These are phyloP conservation scores for Sebastes kiyomatsui DNA, from an alignment of 2,797 vertebrate genomes.

Conservation along the genomic window DNA sequence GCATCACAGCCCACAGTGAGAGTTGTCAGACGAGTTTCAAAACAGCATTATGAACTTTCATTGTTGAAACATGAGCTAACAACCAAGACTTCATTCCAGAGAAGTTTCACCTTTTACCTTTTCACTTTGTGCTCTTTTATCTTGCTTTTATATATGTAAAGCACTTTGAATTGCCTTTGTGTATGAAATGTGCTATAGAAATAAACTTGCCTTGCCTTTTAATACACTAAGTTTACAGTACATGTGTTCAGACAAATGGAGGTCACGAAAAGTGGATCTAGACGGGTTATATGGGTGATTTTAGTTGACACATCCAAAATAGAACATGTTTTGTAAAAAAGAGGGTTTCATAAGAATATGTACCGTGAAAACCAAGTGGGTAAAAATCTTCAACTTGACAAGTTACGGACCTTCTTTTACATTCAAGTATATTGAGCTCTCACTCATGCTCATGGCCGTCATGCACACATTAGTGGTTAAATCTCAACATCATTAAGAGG, in stretches of 20 bases:
- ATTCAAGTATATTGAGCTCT: neutral
- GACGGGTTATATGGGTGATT: neutral
- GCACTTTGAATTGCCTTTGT: too few species aligned
- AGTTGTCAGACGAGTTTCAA: neutral
- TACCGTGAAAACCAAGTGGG: too few species aligned
- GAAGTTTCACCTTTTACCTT: neutral
- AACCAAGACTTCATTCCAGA: conserved; percentile 41
- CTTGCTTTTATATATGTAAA: too few species aligned
- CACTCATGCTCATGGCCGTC: neutral
- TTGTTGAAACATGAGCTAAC: conserved; percentile 27
- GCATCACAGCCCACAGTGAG: neutral
- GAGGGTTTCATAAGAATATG: neutral
- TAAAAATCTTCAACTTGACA: neutral
- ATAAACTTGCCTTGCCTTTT: neutral
- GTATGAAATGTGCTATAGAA: too few species aligned
- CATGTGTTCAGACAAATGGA: neutral
- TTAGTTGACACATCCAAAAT: neutral
- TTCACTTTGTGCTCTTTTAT: too few species aligned
- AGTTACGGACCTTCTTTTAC: neutral
- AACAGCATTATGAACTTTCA: neutral
- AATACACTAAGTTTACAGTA: neutral
- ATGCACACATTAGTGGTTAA: neutral
- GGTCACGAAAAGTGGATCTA: neutral
- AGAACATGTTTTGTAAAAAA: conserved; percentile 3
- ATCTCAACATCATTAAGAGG: neutral